Base-by-base conservation (phyloP, 2,797 vertebrate species). In the Melanotaenia pygmaea region DNA sequence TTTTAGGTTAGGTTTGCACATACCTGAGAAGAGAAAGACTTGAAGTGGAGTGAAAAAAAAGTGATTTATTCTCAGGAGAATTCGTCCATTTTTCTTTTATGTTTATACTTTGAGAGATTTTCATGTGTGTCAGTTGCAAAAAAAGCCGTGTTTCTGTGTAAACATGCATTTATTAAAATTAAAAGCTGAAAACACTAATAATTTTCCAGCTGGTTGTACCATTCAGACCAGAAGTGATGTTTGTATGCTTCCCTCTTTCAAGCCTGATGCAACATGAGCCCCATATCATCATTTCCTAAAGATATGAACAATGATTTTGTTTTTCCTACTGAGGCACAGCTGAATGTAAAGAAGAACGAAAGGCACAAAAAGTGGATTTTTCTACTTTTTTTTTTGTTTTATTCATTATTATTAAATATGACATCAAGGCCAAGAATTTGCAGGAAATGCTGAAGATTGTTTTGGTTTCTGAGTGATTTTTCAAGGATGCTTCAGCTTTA, bases 1-100 rank as follows among this genome's bases (percentile, higher is more conserved):
- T 24, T 51, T 45, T 59, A 35, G 66, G 34, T 45, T 9, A 59
- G n/a, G 9, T 40, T 12, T 47, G 47, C 16, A 75, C 34, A 56
- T 35, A 58, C 24, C 45, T 58, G 32, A 10, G 32, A 22, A 64
- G 43, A 14, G 30, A 35, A 11, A 1, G 11, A 24, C 35, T 34
- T 53, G 14, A 54, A 37, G 16, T 38, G 35, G 28, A 38, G 22
- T 13, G 34, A 22, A 30, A 50, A 5, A 18, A n/a, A 20, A 47
- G 45, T 8, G 45, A 47, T n/a, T 47, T 34, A 43, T 43, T 34
- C 22, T 9, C 3, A 16, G 22, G 4, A n/a, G 3, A 0, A 26
- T 45, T 47, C 9, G 32, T 32, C 1, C 5, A 7, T 2, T 60
- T 40, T 40, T 40, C 12, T 22, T 60, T 13, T 16, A 43, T 18